phyloP scores from a whole-genome alignment of 2,888 invertebrate species.

The Ypsolopha sequella region DNA sequence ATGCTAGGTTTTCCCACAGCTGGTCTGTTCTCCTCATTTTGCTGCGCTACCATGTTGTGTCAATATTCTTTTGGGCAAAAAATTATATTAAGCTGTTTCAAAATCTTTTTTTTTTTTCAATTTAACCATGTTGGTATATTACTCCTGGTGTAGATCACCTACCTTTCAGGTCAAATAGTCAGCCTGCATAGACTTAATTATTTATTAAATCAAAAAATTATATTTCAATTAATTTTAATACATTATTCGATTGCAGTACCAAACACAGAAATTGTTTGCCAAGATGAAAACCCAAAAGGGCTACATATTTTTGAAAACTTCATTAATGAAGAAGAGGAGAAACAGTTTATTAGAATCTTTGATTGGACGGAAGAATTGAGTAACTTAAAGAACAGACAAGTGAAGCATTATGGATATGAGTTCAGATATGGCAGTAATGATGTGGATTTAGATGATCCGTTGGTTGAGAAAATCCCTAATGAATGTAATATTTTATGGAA shows the following conservation, averaged over 20 bases:
- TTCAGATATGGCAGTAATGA: conserved; percentile 91
- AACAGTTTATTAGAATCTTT: conserved; percentile 68
- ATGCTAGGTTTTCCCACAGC: no score
- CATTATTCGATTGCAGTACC: conserved; percentile 32
- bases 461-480: conserved; percentile 76
- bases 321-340: conserved; percentile 78
- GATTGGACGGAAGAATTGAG: conserved; percentile 49
- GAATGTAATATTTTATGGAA: conserved; percentile 77
- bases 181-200: conserved; percentile 4
- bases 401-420: conserved; percentile 93
- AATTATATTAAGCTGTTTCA: no score
- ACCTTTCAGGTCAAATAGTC: no score
- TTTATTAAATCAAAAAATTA: background rate
- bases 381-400: conserved; percentile 83
- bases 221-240: background rate
- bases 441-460: conserved; percentile 79
- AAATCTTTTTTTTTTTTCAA: no score
- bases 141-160: no score
- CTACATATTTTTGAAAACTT: conserved; percentile 79
- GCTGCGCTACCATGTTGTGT: no score
- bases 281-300: conserved; percentile 72
- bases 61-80: no score
- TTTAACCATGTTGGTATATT: no score
- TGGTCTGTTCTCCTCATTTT: no score
- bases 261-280: conserved; percentile 35